Conservation (phyloP, 1,140 invertebrate genomes). For the Nasonia vitripennis region DNA sequence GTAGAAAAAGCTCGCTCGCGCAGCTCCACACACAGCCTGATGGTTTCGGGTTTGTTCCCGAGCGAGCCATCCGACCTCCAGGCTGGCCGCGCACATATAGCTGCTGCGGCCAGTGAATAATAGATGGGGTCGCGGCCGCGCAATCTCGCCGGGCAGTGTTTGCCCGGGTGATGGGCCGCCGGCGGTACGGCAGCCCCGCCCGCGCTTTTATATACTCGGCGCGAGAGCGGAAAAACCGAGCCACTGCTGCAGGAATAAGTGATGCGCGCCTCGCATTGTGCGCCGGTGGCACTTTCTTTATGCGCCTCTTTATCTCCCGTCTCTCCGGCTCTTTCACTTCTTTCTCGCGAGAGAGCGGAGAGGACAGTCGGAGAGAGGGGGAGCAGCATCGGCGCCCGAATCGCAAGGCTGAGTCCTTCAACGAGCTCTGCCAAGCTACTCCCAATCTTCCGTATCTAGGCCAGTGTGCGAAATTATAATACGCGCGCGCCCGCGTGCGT, state of each 20-base stretch:
- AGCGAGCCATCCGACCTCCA: neutral
- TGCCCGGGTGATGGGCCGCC: constrained; percentile 71
- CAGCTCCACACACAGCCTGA: too few species aligned
- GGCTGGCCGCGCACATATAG: neutral
- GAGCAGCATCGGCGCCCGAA: neutral
- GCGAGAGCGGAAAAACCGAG: constrained; percentile 54
- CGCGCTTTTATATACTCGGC: constrained; percentile 36
- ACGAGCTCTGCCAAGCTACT: constrained; percentile 27
- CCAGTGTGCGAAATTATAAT: constrained; percentile 43
- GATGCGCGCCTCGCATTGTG: constrained; percentile 63
- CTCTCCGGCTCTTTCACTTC: neutral
- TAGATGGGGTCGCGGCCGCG: constrained; percentile 71
- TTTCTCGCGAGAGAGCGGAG: neutral
- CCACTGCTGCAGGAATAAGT: constrained; percentile 68
- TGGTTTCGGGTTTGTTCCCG: neutral
- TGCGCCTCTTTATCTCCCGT: neutral
- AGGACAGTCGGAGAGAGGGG: neutral
- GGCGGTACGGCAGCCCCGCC: constrained; percentile 53
- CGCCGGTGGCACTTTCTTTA: neutral
- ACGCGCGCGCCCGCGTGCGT: neutral
- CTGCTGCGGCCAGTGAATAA: constrained; percentile 66
- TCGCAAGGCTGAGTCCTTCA: constrained; percentile 51
- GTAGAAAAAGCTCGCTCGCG: too few species aligned
- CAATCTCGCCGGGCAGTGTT: constrained; percentile 72
- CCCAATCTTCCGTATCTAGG: constrained; percentile 58